phyloP scores from a whole-genome alignment of 1,140 invertebrate species.

The Proctacanthus coquilletti region DNA sequence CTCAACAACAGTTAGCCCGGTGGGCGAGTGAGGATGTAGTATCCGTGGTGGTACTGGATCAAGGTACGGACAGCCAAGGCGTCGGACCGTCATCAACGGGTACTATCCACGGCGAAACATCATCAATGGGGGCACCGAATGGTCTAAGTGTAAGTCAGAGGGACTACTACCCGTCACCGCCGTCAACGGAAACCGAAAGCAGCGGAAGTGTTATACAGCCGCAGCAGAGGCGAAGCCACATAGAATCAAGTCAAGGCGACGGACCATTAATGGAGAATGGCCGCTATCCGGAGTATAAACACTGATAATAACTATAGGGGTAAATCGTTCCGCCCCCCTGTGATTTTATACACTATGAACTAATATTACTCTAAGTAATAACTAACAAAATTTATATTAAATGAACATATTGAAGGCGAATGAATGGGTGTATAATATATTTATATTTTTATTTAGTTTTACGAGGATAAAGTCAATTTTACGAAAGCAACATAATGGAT shows the following conservation, averaged over 20 bases:
- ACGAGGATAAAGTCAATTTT: no score
- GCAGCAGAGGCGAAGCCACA: constrained; percentile 12
- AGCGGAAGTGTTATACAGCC: constrained; percentile 31
- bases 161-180: constrained; percentile 31
- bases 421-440: no score
- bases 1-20: constrained; percentile 80
- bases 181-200: constrained; percentile 32
- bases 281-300: constrained; percentile 35
- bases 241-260: constrained; percentile 16
- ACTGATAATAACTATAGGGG: constrained; percentile 32
- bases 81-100: constrained; percentile 22
- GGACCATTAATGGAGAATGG: constrained; percentile 31
- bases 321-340: background rate
- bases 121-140: constrained; percentile 25
- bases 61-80: constrained; percentile 29
- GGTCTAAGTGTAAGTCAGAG: constrained; percentile 31
- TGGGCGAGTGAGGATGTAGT: constrained; percentile 78
- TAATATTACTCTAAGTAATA: no score
- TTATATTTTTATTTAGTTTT: no score
- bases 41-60: constrained; percentile 38
- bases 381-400: no score
- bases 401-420: no score
- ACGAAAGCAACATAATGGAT: no score
- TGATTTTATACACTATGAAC: background rate
- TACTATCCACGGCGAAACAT: constrained; percentile 25